Base-by-base conservation (phyloP, 2,888 invertebrate species). In the Drosophila multiciliata region DNA sequence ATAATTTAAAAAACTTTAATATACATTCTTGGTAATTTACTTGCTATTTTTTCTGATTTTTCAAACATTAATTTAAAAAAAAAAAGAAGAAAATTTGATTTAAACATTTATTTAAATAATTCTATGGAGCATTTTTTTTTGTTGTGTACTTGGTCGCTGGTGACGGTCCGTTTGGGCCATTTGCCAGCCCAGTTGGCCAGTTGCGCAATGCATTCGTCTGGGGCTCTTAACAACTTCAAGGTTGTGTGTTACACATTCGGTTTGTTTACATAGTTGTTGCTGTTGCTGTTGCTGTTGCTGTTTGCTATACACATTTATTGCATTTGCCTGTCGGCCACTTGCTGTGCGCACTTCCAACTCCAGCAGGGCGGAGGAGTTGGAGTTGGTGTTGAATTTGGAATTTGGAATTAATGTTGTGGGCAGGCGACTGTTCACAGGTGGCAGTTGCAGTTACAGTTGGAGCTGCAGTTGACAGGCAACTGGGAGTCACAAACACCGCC, bases 221-320 rank as follows among this genome's bases (percentile, higher is more conserved):
- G 40, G 71, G 58, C 75, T 66, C 63, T 78, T 78, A 52, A 52
- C 80, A 64, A 60, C 66, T 55, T 72, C 80, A 78, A 80, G 78
- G 78, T 77, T 80, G 80, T 71, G 64, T 61, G 78, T 80, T 72
- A 78, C 81, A 78, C 63, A 78, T 78, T 69, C 58, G 42, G 54
- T 66, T 69, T 77, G 78, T 76, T 80, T 80, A 62, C 69, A 66
- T 52, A 61, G 64, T 58, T 50, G 20, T 42, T 61, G 48, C 20
- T 61, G 35, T 17, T 52, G 42, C 20, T 61, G 35, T 17, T 52
- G 42, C 17, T 55, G 48, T 33, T 61, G 49, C 12, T 54, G 54
- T 42, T 8, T 64, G 36, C 23, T 12, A 8, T 45, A 65, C 49
- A 73, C 59, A 55, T 74, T 67, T 75, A 64, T 75, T 74, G 76